phyloP scores from a whole-genome alignment of 2,888 invertebrate species.

The Busseola fusca region DNA sequence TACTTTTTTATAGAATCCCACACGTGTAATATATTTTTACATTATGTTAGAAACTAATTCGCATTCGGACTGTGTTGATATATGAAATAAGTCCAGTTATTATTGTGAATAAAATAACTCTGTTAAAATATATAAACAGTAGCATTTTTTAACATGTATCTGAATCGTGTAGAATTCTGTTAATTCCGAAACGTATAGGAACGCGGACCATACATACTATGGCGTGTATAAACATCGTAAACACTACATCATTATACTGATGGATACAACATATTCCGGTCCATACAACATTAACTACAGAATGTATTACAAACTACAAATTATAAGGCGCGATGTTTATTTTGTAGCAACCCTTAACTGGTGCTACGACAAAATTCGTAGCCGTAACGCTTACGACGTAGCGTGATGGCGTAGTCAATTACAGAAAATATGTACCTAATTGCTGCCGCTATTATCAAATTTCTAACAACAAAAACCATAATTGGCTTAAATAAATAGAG shows the following conservation, averaged over 20 bases:
- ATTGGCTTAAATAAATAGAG: not conserved
- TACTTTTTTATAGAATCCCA: not conserved
- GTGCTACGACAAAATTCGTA: slow-evolving; percentile 40
- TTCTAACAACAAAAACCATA: not conserved
- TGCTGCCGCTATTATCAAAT: not conserved
- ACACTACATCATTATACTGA: not conserved
- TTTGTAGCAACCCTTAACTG: not conserved
- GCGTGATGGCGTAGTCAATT: not conserved
- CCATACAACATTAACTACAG: not conserved
- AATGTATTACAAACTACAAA: too few species aligned
- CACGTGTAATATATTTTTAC: too few species aligned
- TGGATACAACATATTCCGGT: not conserved
- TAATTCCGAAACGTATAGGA: not conserved
- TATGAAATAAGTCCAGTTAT: not conserved
- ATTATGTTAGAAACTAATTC: not conserved
- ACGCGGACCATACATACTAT: not conserved
- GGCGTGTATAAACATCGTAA: not conserved
- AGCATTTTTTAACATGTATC: not conserved
- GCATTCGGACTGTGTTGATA: not conserved
- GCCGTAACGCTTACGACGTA: slow-evolving; percentile 36
- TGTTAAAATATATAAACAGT: not conserved
- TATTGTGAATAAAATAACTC: not conserved
- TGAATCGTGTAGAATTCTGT: not conserved
- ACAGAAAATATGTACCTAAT: not conserved
- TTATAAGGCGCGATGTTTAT: not conserved